A percentile compares a stretch with the other conserved stretches of the same genome.
phyloP scores from a whole-genome alignment of 1,140 invertebrate genomes.

The Pinna nobilis region DNA sequence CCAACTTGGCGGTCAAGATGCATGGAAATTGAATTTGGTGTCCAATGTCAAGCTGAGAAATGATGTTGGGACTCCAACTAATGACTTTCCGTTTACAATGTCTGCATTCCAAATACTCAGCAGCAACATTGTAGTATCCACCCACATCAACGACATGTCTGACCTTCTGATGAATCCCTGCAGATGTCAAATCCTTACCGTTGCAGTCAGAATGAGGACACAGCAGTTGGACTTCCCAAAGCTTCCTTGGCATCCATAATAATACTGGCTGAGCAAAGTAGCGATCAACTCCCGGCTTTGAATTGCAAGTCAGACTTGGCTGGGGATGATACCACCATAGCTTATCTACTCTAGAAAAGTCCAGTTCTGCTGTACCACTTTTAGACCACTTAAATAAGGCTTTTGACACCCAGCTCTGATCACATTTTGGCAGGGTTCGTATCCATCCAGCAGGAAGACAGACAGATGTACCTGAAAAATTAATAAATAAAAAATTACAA shows the following conservation, averaged over 20 bases:
- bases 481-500: no score
- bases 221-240: constrained; percentile 1
- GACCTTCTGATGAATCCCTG: constrained; percentile 1
- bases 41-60: constrained; percentile 7
- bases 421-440: background rate
- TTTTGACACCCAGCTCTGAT: constrained; percentile 8
- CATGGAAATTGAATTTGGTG: constrained; percentile 15
- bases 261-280: constrained; percentile 1
- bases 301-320: background rate
- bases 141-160: constrained; percentile 16
- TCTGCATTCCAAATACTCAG: constrained; percentile 2
- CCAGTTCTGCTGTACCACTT: background rate
- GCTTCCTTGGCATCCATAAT: constrained; percentile 7
- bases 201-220: constrained; percentile 3
- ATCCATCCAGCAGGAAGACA: constrained; percentile 9
- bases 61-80: constrained; percentile 7
- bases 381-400: background rate
- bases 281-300: background rate
- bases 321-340: constrained; percentile 17
- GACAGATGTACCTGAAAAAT: no score
- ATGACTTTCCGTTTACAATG: constrained; percentile 12
- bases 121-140: constrained; percentile 17
- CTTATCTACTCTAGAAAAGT: background rate
- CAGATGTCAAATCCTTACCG: background rate
- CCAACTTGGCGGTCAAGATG: background rate